Base-by-base conservation (phyloP, 2,888 invertebrate species). In the Unio delphinus region DNA sequence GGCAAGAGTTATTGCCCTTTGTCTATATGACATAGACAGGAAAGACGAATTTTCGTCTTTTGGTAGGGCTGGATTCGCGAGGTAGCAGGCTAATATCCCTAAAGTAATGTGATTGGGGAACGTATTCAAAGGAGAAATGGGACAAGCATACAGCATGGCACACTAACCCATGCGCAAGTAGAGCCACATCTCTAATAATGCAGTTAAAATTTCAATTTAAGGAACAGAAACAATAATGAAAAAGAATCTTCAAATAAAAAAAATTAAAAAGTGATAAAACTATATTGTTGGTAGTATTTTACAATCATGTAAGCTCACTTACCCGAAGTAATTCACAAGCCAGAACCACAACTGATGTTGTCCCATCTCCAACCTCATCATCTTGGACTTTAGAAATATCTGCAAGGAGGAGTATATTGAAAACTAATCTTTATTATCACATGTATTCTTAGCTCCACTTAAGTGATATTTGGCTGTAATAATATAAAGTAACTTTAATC, bases 351-450 rank as follows among this genome's bases (percentile, higher is more conserved):
- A 99, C 99, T 0, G 99, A 99, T 59, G 99, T 99, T n/a, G 99
- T 99, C 20, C 99, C 99, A 93, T 99, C 99, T 61, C 99, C 99
- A 72, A 99, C 99, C 92, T 99, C 99, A 89, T 97, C 97, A 91
- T 99, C 99, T 90, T 99, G 99, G 4, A 97, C 97, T 91, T 96
- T 95, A 20, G 99, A 96, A 94, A 99, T 98, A 82, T 99, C 97
- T 92, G 79, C 28, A 86, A 76, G 57, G 64, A n/a, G 58, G 64
- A 61, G 58, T 20, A 63, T 6, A 7, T 15, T 45, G 4, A 23
- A 64, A 5, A 55, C 26, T 26, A 11, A 6, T 64, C 20, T 18
- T 45, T 26, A 55, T 58, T 58, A 23, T 26, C n/a, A 11, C 26
- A 58, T 17, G 26, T 20, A n/a, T n/a, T 17, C 20, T 20, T 3